phyloP scores from a whole-genome alignment of 2,888 invertebrate species.

The Mythimna vitellina region DNA sequence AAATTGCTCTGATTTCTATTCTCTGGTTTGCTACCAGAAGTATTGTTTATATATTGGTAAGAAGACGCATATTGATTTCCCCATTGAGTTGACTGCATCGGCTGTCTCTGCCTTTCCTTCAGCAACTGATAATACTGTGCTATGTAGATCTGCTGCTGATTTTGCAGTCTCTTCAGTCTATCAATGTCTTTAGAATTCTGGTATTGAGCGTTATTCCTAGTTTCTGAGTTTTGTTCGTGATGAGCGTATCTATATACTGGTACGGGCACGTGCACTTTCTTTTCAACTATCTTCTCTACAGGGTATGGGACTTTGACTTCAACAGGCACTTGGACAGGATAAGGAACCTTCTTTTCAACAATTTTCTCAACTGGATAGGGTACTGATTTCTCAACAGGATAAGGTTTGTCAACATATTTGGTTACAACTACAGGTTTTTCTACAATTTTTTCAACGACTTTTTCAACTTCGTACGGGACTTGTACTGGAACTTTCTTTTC shows the following conservation, averaged over 20 bases:
- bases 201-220: conserved; percentile 61
- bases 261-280: conserved; percentile 75
- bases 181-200: conserved; percentile 55
- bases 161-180: conserved; percentile 40
- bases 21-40: conserved; percentile 62
- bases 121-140: conserved; percentile 62
- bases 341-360: conserved; percentile 89
- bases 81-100: conserved; percentile 76
- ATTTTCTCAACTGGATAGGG: conserved; percentile 87
- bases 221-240: conserved; percentile 54
- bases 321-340: conserved; percentile 90
- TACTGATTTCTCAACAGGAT: conserved; percentile 85
- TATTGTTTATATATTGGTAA: conserved; percentile 80
- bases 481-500: conserved; percentile 85
- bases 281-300: conserved; percentile 84
- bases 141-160: conserved; percentile 50
- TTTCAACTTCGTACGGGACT: conserved; percentile 88
- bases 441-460: conserved; percentile 87
- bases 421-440: conserved; percentile 90
- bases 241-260: conserved; percentile 63
- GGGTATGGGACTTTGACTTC: conserved; percentile 87
- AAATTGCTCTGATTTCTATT: conserved; percentile 43
- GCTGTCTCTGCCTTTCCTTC: conserved; percentile 55
- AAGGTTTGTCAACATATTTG: conserved; percentile 85
- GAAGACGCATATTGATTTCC: conserved; percentile 84